Conservation (phyloP, 2,113 vertebrate species). For the Tachycineta bicolor region DNA sequence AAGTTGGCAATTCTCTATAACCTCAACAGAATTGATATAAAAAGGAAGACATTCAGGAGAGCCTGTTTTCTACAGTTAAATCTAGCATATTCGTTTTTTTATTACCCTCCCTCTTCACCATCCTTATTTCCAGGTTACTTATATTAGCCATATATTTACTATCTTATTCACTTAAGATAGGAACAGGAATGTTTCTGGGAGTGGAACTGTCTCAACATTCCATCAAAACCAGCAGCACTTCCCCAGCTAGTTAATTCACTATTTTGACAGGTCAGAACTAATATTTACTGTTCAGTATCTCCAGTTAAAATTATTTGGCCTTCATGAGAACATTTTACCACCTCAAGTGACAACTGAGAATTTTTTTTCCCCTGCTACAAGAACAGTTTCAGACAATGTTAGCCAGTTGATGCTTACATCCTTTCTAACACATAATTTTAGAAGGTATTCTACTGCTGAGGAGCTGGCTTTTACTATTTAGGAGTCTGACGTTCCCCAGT, state of each 20-base stretch:
- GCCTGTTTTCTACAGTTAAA: background rate
- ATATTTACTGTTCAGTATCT: background rate
- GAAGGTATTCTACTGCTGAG: background rate
- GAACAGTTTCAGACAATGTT: background rate
- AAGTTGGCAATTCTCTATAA: background rate
- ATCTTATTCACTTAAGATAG: background rate
- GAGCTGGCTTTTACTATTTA: background rate
- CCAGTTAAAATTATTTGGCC: background rate
- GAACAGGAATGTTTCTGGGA: background rate
- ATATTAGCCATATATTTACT: background rate
- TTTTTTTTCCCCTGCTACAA: background rate
- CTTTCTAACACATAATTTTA: background rate
- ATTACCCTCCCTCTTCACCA: background rate
- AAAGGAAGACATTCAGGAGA: background rate
- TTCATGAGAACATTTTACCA: background rate
- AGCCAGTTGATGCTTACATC: background rate
- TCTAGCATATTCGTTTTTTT: background rate
- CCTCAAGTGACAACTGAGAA: background rate
- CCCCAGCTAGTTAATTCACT: background rate
- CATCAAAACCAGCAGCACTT: background rate
- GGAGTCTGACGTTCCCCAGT: background rate
- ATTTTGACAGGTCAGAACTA: background rate
- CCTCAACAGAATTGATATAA: rapidly evolving
- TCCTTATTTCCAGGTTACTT: background rate
- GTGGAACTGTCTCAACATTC: background rate